Percentiles rank a stretch among this genome's conserved stretches.
These are phyloP conservation scores for Tuta absoluta DNA, from an alignment of 2,888 invertebrate genomes.

Conservation along the genomic window DNA sequence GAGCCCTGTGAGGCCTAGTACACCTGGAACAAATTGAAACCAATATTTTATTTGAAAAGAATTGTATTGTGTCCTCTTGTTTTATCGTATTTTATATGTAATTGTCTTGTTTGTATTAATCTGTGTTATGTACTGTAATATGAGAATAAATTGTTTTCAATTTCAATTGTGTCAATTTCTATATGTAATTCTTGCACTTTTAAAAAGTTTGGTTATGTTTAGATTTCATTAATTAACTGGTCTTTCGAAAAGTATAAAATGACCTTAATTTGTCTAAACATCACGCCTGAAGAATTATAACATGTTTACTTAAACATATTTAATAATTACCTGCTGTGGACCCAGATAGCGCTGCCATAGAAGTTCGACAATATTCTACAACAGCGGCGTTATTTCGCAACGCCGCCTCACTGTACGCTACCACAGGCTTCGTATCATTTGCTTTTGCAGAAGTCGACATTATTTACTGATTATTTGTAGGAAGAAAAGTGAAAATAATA, in stretches of 20 bases:
- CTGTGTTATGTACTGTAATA: no score
- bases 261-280: no score
- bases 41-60: background rate
- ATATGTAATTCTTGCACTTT: background rate
- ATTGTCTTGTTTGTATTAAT: no score
- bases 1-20: constrained; percentile 96
- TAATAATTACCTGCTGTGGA: constrained; percentile 90
- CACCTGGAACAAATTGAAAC: constrained; percentile 73
- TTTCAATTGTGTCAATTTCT: background rate
- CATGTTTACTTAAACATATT: background rate
- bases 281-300: no score
- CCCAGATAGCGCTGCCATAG: constrained; percentile 96
- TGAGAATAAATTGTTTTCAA: no score
- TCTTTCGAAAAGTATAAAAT: no score
- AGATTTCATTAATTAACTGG: background rate
- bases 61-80: no score
- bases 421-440: constrained; percentile 66
- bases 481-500: background rate
- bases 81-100: no score
- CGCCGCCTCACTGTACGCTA: constrained; percentile 95
- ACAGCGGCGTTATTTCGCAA: constrained; percentile 95
- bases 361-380: constrained; percentile 98
- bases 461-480: constrained; percentile 18
- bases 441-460: constrained; percentile 62
- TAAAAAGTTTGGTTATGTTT: background rate